These are phyloP conservation scores for Epsilonema sp. DNA, from an alignment of 2,888 invertebrate species.

Conservation along the genomic window DNA sequence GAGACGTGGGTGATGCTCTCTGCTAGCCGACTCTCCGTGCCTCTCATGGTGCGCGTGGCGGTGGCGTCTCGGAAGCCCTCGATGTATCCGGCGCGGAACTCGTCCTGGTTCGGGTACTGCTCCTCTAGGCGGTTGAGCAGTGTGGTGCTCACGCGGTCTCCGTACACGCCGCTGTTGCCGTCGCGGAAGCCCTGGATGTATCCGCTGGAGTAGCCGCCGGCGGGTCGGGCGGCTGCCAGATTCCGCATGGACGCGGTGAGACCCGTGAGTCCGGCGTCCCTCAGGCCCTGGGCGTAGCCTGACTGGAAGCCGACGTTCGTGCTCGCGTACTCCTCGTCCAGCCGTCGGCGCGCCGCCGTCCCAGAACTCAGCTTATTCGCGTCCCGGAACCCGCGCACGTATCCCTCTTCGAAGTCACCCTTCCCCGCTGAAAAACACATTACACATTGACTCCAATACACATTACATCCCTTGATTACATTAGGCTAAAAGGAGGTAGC, in stretches of 20 bases:
- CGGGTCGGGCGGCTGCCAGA: conserved; percentile 16
- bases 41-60: too few relatives aligned
- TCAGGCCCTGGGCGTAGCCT: conserved; percentile 24
- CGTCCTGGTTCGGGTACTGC: conserved; percentile 27
- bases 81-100: conserved; percentile 27
- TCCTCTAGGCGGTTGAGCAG: conserved; percentile 26
- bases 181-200: conserved; percentile 28
- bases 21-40: not conserved
- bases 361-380: conserved; percentile 18
- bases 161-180: conserved; percentile 26
- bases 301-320: conserved; percentile 22
- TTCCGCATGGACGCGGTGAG: conserved; percentile 28
- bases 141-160: conserved; percentile 25
- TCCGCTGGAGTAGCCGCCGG: conserved; percentile 25
- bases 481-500: too few relatives aligned
- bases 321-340: conserved; percentile 21
- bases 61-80: conserved; percentile 29
- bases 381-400: conserved; percentile 26
- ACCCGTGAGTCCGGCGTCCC: conserved; percentile 1
- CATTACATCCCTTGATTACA: too few relatives aligned
- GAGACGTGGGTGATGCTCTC: conserved; percentile 22
- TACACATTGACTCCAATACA: too few relatives aligned
- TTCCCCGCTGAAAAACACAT: conserved; percentile 6
- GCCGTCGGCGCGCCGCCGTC: conserved; percentile 16
- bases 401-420: conserved; percentile 28